Base-by-base conservation (phyloP, 2,113 vertebrate genomes). In the Saccopteryx leptura region DNA sequence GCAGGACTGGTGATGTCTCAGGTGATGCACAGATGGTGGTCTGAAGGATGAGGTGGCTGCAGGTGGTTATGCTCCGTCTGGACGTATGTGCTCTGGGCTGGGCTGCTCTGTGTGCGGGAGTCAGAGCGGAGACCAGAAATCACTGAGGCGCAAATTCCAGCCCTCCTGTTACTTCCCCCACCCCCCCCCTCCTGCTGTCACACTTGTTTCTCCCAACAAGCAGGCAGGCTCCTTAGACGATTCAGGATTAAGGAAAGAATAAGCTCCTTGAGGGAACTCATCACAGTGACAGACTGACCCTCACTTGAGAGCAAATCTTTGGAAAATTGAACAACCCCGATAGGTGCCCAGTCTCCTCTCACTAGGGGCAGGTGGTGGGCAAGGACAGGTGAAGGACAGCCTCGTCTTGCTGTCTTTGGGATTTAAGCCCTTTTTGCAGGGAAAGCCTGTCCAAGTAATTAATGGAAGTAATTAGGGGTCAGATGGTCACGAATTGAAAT, bases 391-490 rank as follows among this genome's bases (percentile, higher is more conserved):
- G 78, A 96, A 96, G 93, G 89, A 21, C 95, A 50, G 5, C 26
- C 9, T 46, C 50, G 91, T 86, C 54, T 48, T 3, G 2, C 54
- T 1, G 10, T 75, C 85, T 39, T 69, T 75, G 78, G 58, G 61
- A 79, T 75, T 74, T 83, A 96, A 96, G 83, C 52, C 75, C 54
- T 93, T 79, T 95, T 63, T 65, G 80, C n/a, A 65, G 61, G 39
- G 93, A 79, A 95, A 94, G 74, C 91, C 84, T 92, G 94, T 93
- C 96, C 97, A 98, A 97, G 96, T 94, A 97, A 97, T 98, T 97
- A 98, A 87, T 46, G 68, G 88, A 96, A 96, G n/a, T 93, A 97
- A 97, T 97, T 97, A 93, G 90, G 94, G 97, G 93, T 98, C 96
- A 97, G 96, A 96, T 97, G 96, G 96, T 83, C 94, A 92, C 18